phyloP scores from a whole-genome alignment of 2,888 invertebrate genomes.

The Eupithecia tripunctaria region DNA sequence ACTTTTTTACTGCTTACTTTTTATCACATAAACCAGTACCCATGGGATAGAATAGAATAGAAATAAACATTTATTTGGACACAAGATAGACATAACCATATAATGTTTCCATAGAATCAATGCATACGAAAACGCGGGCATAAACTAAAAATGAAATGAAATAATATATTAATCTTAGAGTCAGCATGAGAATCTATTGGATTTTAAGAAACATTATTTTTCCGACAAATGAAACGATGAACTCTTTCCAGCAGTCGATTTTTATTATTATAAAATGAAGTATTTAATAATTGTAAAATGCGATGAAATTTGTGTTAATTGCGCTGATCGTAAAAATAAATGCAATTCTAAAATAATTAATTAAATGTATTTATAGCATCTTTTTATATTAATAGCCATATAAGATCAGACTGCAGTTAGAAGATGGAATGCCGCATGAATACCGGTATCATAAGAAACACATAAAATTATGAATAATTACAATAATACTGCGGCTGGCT shows the following conservation, averaged over 20 bases:
- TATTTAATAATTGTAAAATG: background rate
- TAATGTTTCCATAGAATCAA: too few species aligned
- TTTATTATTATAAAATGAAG: background rate
- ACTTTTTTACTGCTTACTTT: too few species aligned
- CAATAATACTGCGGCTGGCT: constrained; percentile 44
- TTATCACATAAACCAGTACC: too few species aligned
- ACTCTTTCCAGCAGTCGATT: background rate
- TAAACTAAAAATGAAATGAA: too few species aligned
- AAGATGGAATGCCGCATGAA: constrained; percentile 47
- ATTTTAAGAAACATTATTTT: background rate
- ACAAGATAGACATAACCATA: too few species aligned
- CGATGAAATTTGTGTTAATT: background rate
- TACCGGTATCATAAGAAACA: constrained; percentile 47
- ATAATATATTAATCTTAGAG: background rate
- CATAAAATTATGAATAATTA: constrained; percentile 54
- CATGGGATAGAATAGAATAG: too few species aligned
- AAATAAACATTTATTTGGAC: too few species aligned
- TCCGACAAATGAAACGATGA: background rate
- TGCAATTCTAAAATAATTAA: background rate
- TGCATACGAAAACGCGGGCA: too few species aligned
- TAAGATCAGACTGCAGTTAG: constrained; percentile 36
- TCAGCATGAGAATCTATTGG: background rate
- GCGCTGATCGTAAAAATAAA: background rate
- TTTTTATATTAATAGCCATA: background rate
- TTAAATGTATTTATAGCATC: background rate